These are phyloP conservation scores for Athene noctua DNA, from an alignment of 2,113 vertebrate genomes.

Conservation along the genomic window DNA sequence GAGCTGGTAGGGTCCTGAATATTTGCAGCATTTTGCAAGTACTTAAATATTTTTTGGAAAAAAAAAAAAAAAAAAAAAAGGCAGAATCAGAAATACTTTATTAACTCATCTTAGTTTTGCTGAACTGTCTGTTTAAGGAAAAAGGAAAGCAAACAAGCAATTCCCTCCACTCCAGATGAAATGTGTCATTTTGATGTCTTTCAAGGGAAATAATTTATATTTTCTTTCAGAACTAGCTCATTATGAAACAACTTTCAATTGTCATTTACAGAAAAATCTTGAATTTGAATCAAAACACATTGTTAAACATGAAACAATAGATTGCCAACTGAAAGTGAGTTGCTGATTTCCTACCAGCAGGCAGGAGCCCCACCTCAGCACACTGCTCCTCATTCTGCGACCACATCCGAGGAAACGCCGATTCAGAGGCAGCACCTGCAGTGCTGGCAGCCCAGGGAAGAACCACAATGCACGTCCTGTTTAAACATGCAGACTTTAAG, in stretches of 20 bases:
- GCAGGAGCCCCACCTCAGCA: not conserved
- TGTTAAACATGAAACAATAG: not conserved
- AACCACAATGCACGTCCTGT: rapidly evolving
- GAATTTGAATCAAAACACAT: not conserved
- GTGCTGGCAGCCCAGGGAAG: not conserved
- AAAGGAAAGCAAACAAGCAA: constrained; percentile 16
- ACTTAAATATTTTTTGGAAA: not conserved
- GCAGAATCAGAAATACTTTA: not conserved
- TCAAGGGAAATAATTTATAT: not conserved
- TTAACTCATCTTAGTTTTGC: constrained; percentile 14
- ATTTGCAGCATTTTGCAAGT: not conserved
- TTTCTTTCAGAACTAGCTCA: not conserved
- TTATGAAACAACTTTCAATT: constrained; percentile 10
- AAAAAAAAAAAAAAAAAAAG: not conserved
- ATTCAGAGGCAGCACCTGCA: not conserved
- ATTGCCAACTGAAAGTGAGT: not conserved
- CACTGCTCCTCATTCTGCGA: not conserved
- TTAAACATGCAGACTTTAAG: not conserved
- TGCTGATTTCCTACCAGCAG: not conserved
- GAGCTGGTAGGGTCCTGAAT: not conserved
- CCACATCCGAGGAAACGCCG: not conserved
- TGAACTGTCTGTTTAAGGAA: constrained; percentile 15
- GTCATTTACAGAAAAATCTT: not conserved
- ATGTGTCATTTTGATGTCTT: not conserved
- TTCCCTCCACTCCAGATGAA: not conserved